Percentiles rank a stretch among this genome's conserved stretches.
Evolutionary conservation across 2,797 vertebrate genomes (phyloP).

Genomic region (Pogonophryne albipinna): DNA sequence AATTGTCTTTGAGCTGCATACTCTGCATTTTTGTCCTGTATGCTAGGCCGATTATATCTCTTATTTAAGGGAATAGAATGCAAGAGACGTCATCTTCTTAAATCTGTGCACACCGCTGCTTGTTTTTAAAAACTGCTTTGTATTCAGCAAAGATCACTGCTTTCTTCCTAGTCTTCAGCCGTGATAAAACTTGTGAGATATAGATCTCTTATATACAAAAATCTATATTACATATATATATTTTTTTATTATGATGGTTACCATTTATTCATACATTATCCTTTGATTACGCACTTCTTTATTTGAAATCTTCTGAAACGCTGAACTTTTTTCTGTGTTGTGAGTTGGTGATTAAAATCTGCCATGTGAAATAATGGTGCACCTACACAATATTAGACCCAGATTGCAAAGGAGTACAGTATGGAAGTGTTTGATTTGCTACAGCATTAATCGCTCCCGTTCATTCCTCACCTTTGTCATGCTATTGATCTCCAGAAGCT

Average conservation of each 20-base stretch:
- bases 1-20: constrained; percentile 29
- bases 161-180: background rate
- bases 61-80: constrained; percentile 20
- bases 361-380: constrained; percentile 13
- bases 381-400: constrained; percentile 10
- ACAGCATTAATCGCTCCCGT: constrained; percentile 41
- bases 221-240: constrained; percentile 1
- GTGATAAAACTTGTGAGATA: constrained; percentile 1
- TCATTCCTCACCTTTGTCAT: constrained; percentile 65
- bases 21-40: constrained; percentile 35
- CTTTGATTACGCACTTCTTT: background rate
- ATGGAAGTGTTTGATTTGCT: constrained; percentile 33
- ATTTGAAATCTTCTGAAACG: background rate
- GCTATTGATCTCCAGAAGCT: constrained; percentile 59
- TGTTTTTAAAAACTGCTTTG: constrained; percentile 13
- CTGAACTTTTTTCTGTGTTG: background rate
- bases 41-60: constrained; percentile 8
- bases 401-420: constrained; percentile 22
- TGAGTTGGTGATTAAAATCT: constrained; percentile 13
- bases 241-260: constrained; percentile 1
- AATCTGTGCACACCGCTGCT: background rate
- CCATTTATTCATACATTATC: constrained; percentile 7
- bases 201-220: background rate
- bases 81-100: constrained; percentile 1
- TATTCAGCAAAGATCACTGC: background rate